Evolutionary conservation across 1,140 invertebrate species (phyloP), one percentile per base, ranked within the genome.

Genomic region (Lepidostoma basale): DNA sequence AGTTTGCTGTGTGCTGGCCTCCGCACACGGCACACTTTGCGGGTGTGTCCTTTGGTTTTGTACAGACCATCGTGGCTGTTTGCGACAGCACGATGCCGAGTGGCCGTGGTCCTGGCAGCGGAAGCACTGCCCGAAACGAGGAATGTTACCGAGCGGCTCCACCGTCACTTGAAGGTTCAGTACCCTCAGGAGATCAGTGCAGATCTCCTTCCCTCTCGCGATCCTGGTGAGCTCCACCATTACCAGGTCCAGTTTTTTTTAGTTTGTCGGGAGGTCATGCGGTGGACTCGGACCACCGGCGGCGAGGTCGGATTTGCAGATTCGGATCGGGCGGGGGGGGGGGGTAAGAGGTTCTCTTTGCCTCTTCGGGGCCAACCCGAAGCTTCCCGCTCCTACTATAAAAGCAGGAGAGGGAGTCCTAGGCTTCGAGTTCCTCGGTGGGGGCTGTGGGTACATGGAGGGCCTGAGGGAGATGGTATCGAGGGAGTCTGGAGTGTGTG

Each of bases 81-180:
- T 33, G 14, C 39, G 10, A 20, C 54, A 39, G 36, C 36, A 39
- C 0, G 28, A 0, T 3, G 49, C 4, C 3, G 23, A 39, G 3
- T 58, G 54, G 16, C 54, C 54, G 36, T 39, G n/a, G 3, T 3
- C 14, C n/a, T 58, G 54, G 54, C 54, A 58, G 8, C 28, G 28
- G 30, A 28, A 52, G 23, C 47, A 52, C 14, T 52, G 47, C 8
- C 44, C 44, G n/a, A 47, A 22, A 5, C 44, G 4, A 9, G 20
- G 18, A 0, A 16, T 18, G 20, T 2, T 18, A 0, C 20, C 0
- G 10, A 47, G 6, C 3, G n/a, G 20, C 18, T 47, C 40, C 40
- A 42, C 40, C n/a, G n/a, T n/a, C n/a, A n/a, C n/a, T n/a, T n/a
- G n/a, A 3, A 44, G 16, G 40, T 44, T n/a, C 2, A 44, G 2